Evolutionary conservation across 2,797 vertebrate species (phyloP).

Genomic region (Diceros bicornis): DNA sequence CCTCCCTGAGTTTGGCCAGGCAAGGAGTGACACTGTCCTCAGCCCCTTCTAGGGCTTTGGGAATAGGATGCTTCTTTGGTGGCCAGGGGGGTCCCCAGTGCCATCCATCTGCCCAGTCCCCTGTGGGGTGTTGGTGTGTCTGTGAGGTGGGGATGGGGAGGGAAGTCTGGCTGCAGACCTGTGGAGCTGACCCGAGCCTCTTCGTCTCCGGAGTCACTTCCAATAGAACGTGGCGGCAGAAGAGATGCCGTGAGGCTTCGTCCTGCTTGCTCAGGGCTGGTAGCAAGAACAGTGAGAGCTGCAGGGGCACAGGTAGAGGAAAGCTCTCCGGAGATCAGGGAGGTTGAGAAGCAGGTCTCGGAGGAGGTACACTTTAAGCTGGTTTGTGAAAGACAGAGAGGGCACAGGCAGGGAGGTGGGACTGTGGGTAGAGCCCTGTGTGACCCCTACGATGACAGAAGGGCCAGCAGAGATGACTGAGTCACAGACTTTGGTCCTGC

Average conservation of each 20-base stretch:
- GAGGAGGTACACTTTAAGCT: background rate
- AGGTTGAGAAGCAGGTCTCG: background rate
- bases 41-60: background rate
- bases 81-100: background rate
- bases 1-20: background rate
- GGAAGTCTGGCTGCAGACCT: background rate
- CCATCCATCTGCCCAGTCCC: background rate
- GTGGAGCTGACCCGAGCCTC: background rate
- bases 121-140: background rate
- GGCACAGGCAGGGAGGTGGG: background rate
- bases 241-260: rapidly evolving
- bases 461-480: background rate
- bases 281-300: background rate
- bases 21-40: no score
- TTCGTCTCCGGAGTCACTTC: background rate
- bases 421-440: background rate
- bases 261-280: background rate
- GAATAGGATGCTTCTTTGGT: background rate
- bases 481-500: background rate
- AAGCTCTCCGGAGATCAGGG: no score
- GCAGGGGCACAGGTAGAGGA: background rate
- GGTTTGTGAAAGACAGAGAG: background rate
- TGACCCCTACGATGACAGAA: background rate
- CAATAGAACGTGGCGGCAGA: background rate
- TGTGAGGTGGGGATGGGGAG: no score